Conservation (phyloP, 2,888 invertebrate species). For the Amphipoea oculea region DNA sequence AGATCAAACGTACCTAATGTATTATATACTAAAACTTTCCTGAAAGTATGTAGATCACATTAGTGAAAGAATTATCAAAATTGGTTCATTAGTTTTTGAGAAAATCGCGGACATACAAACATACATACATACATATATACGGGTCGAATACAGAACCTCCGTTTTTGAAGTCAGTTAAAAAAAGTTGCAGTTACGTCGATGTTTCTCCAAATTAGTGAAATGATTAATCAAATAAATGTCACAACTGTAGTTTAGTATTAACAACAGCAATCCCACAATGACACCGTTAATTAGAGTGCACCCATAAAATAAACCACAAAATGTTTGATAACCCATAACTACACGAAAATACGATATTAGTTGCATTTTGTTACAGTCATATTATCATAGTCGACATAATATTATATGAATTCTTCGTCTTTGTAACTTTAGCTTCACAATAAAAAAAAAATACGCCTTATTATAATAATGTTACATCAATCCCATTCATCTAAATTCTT, state of each 20-base stretch:
- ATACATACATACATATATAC: no score
- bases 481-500: slow-evolving; percentile 8
- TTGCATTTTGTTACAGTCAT: slow-evolving; percentile 3
- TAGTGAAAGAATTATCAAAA: no score
- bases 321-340: neutral
- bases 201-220: neutral
- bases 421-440: neutral
- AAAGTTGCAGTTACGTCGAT: no score
- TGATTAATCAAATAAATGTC: neutral
- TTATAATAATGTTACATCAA: neutral
- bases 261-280: neutral
- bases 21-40: no score
- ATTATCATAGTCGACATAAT: neutral
- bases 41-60: no score
- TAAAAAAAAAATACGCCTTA: neutral
- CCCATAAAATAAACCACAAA: neutral
- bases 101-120: no score
- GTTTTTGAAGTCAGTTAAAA: no score
- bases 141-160: no score
- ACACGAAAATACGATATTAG: neutral
- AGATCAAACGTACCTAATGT: no score
- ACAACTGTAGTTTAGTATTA: neutral
- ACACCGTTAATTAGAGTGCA: neutral
- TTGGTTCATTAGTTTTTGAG: no score
- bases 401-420: neutral